phyloP scores from a whole-genome alignment of 1,140 invertebrate genomes.

The Ruditapes philippinarum region DNA sequence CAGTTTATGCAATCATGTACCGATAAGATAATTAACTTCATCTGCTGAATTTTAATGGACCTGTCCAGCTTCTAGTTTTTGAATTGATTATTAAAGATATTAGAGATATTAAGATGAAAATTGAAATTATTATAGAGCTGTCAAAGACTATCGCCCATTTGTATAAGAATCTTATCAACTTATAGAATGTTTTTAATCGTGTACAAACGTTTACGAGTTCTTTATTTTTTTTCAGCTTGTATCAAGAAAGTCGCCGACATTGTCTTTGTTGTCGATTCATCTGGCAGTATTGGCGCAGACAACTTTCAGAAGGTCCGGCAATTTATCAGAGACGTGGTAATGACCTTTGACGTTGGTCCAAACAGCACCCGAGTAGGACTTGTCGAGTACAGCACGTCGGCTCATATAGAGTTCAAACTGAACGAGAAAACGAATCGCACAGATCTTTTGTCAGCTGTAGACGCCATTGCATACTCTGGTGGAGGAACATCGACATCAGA shows the following conservation, averaged over 20 bases:
- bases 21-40: not conserved
- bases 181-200: no score
- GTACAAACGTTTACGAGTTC: no score
- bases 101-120: no score
- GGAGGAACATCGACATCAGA: conserved; percentile 73
- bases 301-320: conserved; percentile 70
- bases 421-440: conserved; percentile 61
- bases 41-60: not conserved
- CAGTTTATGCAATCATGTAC: not conserved
- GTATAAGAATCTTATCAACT: no score
- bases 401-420: conserved; percentile 73
- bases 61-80: no score
- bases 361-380: conserved; percentile 39
- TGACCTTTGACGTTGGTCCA: conserved; percentile 62
- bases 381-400: conserved; percentile 42
- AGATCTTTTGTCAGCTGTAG: conserved; percentile 63
- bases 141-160: no score
- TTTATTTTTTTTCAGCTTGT: conserved; percentile 30
- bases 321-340: conserved; percentile 71
- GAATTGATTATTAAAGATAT: no score
- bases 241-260: conserved; percentile 72
- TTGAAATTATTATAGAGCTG: no score
- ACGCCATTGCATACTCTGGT: conserved; percentile 66
- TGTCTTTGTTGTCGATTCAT: conserved; percentile 74
- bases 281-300: conserved; percentile 71